Base-by-base conservation (phyloP, 2,113 vertebrate species). In the Trinectes maculatus region DNA sequence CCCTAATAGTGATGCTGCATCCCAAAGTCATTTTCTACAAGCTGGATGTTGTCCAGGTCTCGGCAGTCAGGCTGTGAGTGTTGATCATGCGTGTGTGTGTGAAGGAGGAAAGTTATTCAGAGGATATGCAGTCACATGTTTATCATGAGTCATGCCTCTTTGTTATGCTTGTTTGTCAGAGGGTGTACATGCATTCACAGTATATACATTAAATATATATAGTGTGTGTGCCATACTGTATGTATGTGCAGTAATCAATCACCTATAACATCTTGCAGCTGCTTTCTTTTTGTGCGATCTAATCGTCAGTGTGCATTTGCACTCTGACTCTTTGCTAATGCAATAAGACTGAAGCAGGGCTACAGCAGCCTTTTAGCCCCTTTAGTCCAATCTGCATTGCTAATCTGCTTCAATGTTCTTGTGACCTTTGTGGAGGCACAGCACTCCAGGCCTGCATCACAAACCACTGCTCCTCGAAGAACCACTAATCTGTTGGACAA, bases 351-450 rank as follows among this genome's bases (percentile, higher is more conserved):
- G 49, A 76, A 82, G 70, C 77, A 82, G 80, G 60, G 75, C 83
- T 69, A 82, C 79, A 79, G 71, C 73, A 85, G 83, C 80, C 77
- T 85, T 89, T 89, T 87, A 87, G 87, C 77, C 87, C 84, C 79
- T 89, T 88, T 85, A 79, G 86, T 69, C 64, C 73, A 76, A 87
- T 91, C 82, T 89, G 87, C 90, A 90, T 91, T 86, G 81, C 90
- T 88, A 88, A 93, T 91, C 79, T 71, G 39, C 75, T 81, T 85
- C 85, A 67, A 72, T 82, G 85, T 88, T 86, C 57, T 29, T 68
- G 66, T 92, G 91, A 92, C 91, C 91, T 92, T 90, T 91, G 79
- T 78, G 63, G 66, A 75, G 86, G 68, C 74, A 83, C 65, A 77
- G 82, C 72, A 83, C 85, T 85, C 76, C 73, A 26, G 80, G 84